phyloP scores from a whole-genome alignment of 2,888 invertebrate species.

The Agapostemon virescens region DNA sequence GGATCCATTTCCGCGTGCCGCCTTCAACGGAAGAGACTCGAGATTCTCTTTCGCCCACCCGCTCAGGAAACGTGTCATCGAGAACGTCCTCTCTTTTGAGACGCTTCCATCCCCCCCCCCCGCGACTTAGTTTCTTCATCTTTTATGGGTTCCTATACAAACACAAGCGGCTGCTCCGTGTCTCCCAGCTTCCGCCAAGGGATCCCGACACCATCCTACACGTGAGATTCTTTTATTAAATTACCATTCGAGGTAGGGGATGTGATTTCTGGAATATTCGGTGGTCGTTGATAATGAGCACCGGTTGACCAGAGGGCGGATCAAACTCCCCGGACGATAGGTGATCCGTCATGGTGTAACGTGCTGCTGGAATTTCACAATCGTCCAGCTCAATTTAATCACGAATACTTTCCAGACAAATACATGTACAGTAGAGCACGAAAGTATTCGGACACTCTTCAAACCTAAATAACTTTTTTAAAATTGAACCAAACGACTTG shows the following conservation, averaged over 20 bases:
- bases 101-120: constrained; percentile 27
- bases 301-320: neutral
- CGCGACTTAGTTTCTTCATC: constrained; percentile 48
- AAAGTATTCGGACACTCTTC: too few relatives aligned
- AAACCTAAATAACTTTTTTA: too few relatives aligned
- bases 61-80: constrained; percentile 54
- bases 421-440: too few relatives aligned
- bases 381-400: neutral
- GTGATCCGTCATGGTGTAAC: neutral
- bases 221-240: constrained; percentile 1
- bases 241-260: constrained; percentile 3
- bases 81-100: constrained; percentile 48
- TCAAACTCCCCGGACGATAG: neutral
- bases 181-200: constrained; percentile 1
- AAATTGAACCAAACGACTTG: too few relatives aligned
- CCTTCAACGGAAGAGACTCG: constrained; percentile 51
- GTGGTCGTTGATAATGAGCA: neutral
- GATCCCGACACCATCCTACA: neutral
- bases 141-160: constrained; percentile 48
- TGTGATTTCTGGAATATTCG: neutral
- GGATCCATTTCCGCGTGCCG: constrained; percentile 62
- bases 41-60: constrained; percentile 49
- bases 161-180: neutral
- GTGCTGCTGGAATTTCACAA: neutral
- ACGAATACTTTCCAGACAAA: neutral